A percentile compares a stretch with the other conserved stretches of the same genome.
Evolutionary conservation across 2,888 invertebrate genomes (phyloP).

Genomic region (Aporophyla nigra): DNA sequence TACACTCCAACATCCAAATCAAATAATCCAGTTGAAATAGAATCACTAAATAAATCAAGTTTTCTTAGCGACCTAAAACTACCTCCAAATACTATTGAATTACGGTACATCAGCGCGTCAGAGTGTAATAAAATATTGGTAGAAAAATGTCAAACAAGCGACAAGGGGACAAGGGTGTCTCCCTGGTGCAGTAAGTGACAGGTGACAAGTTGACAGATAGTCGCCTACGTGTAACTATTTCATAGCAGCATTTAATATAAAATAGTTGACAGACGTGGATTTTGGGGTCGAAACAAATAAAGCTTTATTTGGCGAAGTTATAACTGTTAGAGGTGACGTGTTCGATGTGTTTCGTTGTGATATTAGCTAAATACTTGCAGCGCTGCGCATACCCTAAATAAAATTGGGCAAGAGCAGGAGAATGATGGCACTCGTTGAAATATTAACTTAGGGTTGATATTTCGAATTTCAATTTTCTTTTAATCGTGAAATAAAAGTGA

Average conservation of each 20-base stretch:
- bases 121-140: constrained; percentile 4
- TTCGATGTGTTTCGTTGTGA: not conserved
- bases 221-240: constrained; percentile 10
- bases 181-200: constrained; percentile 34
- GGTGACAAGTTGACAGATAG: constrained; percentile 41
- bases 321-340: not conserved
- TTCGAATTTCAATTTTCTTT: not conserved
- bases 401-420: not conserved
- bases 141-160: constrained; percentile 2
- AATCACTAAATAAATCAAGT: constrained; percentile 35
- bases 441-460: not conserved
- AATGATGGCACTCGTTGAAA: not conserved
- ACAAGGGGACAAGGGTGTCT: constrained; percentile 11
- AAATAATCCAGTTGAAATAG: constrained; percentile 28
- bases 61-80: constrained; percentile 3
- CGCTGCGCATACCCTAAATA: accelerated
- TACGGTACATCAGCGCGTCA: constrained; percentile 5
- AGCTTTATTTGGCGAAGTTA: not conserved
- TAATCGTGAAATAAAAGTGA: no score
- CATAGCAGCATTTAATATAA: not conserved
- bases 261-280: not conserved
- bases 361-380: not conserved
- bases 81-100: constrained; percentile 34
- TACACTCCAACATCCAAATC: not conserved
- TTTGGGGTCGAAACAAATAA: not conserved